These are phyloP conservation scores for Chelonus insularis DNA, from an alignment of 1,140 invertebrate species.

Conservation along the genomic window DNA sequence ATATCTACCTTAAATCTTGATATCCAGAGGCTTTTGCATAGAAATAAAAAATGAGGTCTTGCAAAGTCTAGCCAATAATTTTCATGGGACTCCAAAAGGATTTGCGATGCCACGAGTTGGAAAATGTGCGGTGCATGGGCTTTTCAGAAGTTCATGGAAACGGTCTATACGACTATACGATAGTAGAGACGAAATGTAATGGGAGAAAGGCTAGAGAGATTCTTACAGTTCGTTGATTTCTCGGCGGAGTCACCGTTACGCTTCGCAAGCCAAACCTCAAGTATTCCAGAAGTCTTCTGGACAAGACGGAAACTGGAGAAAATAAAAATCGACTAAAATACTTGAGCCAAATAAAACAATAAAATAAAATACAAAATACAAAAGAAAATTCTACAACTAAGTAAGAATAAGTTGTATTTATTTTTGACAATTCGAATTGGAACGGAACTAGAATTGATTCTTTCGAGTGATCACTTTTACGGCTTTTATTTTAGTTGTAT, in stretches of 20 bases:
- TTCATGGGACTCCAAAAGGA: conserved; percentile 10
- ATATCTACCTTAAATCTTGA: no score
- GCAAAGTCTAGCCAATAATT: not conserved
- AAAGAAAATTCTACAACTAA: no score
- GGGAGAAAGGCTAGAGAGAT: conserved; percentile 27
- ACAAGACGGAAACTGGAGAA: not conserved
- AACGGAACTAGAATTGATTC: no score
- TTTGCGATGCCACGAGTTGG: conserved; percentile 29
- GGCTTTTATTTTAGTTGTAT: no score
- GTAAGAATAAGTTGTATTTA: no score
- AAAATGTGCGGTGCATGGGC: conserved; percentile 31
- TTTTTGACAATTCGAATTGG: no score
- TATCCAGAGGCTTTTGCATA: not conserved
- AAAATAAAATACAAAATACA: not conserved
- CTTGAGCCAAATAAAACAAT: not conserved
- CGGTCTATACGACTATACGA: not conserved
- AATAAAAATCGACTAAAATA: not conserved
- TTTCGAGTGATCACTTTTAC: no score
- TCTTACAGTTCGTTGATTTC: conserved; percentile 32
- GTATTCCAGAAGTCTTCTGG: not conserved
- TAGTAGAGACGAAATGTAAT: conserved; percentile 29
- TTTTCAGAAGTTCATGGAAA: conserved; percentile 43
- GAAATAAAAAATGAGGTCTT: not conserved
- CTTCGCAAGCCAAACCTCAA: conserved; percentile 15
- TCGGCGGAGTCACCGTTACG: conserved; percentile 22